Percentiles rank a stretch among this genome's conserved stretches.
These are phyloP conservation scores for Cryptoleucopteryx plumbea DNA, from an alignment of 2,113 vertebrate species.

Conservation along the genomic window DNA sequence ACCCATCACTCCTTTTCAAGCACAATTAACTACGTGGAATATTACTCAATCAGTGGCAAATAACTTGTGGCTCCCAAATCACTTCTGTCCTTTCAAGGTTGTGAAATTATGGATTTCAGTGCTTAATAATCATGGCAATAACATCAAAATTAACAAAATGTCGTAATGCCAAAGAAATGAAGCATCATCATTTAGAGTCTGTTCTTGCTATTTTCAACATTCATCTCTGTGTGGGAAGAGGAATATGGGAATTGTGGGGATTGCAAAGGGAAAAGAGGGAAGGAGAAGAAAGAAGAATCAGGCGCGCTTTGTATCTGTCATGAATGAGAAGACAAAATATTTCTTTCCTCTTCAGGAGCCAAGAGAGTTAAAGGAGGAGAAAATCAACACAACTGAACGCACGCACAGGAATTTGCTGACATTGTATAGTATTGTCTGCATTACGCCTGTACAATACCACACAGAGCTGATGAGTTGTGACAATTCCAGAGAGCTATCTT, in stretches of 20 bases:
- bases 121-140: not conserved
- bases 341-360: not conserved
- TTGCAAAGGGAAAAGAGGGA: not conserved
- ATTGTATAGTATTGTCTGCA: not conserved
- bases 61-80: not conserved
- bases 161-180: not conserved
- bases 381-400: not conserved
- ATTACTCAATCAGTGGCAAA: not conserved
- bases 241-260: not conserved
- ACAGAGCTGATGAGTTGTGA: not conserved
- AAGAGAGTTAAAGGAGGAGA: not conserved
- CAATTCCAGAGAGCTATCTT: not conserved
- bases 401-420: not conserved
- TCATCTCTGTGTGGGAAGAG: not conserved
- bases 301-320: not conserved
- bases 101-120: not conserved
- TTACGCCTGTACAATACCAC: not conserved
- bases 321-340: not conserved
- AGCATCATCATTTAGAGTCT: not conserved
- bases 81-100: not conserved
- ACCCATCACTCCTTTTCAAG: not conserved
- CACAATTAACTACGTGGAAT: not conserved
- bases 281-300: not conserved
- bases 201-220: not conserved
- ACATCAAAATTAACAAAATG: not conserved